phyloP scores from a whole-genome alignment of 2,113 vertebrate species.

The Spermophilus dauricus region DNA sequence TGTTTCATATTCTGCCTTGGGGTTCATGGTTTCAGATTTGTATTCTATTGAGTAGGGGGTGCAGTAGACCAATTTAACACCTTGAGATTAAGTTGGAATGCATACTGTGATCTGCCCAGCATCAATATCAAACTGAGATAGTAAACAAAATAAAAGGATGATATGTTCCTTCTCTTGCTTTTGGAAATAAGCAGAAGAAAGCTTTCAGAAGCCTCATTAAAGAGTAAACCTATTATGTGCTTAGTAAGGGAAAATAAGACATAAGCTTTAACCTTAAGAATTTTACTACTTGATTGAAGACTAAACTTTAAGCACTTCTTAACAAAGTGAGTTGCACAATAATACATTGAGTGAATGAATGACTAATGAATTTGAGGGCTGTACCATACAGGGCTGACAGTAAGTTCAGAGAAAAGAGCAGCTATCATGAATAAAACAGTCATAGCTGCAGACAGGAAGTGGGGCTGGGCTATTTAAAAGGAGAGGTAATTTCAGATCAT shows the following conservation, averaged over 20 bases:
- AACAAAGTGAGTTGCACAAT: background rate
- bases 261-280: background rate
- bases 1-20: background rate
- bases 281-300: background rate
- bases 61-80: background rate
- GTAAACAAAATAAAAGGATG: background rate
- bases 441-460: background rate
- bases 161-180: background rate
- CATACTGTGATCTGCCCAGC: background rate
- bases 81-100: background rate
- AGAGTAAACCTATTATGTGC: background rate
- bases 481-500: background rate
- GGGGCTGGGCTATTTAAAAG: background rate
- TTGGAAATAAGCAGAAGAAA: background rate
- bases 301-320: constrained; percentile 9
- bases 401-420: background rate
- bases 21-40: background rate
- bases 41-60: background rate
- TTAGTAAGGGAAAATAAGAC: background rate
- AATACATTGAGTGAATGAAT: background rate
- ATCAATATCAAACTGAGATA: background rate
- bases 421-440: background rate
- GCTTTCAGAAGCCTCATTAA: background rate
- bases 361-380: background rate
- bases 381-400: background rate